Evolutionary conservation across 2,797 vertebrate species (phyloP), one percentile per base, ranked within the genome.

Genomic region (Falco columbarius): DNA sequence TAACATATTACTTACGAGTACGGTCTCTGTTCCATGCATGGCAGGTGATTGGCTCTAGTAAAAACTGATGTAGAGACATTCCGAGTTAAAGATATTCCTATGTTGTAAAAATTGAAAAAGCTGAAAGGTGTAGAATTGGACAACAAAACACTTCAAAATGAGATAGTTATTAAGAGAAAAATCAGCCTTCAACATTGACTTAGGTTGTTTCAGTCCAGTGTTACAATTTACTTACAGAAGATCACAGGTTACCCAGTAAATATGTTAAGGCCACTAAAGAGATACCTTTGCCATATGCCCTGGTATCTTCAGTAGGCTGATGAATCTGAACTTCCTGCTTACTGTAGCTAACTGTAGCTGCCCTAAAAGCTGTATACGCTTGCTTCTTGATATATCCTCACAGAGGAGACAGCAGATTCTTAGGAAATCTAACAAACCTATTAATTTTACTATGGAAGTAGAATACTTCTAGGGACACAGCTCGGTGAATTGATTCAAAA

Each of bases 1-100:
- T 7, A 90, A 22, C 4, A 7, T 1, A 20, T 38, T 42, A 97
- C 99, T 99, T 98, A 99, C 99, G 99, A 79, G 99, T 99, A 75
- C 99, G 99, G 97, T 99, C 99, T 97, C 98, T 98, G 98, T 99
- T 99, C 99, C 99, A 99, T 23, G 99, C 99, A 95, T 99, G 99
- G 98, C 99, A 99, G 97, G 99, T 99, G 98, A 99, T 99, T 96
- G 99, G 99, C 96, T 99, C 99, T 97, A 99, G 94, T 96, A 99
- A 98, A 97, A 99, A 99, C 98, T 99, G 99, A 93, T 99, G 99
- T 73, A 99, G 99, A 97, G 99, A 99, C 99, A 99, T 99, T 96
- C 98, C 98, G 97, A 97, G 97, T 96, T 96, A 96, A 89, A 97
- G 97, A 91, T 98, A 97, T 98, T 98, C 97, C 98, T 97, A 82